These are phyloP conservation scores for Solea solea DNA, from an alignment of 2,113 vertebrate genomes.

Conservation along the genomic window DNA sequence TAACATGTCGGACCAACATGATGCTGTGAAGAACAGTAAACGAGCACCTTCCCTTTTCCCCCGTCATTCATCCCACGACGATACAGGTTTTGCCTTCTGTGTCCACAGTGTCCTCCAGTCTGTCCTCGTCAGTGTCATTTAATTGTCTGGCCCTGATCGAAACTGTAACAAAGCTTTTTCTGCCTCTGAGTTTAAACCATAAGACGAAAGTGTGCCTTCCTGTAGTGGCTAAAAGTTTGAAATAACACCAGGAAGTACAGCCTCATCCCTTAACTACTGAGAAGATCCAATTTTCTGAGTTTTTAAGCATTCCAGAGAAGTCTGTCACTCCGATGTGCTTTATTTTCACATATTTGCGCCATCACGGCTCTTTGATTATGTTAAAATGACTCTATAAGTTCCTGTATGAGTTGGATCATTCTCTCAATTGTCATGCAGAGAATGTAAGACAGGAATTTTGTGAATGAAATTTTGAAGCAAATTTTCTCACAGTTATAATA, in stretches of 20 bases:
- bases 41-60: conserved; percentile 15
- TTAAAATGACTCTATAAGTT: conserved; percentile 30
- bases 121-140: conserved; percentile 12
- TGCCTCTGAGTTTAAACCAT: conserved; percentile 23
- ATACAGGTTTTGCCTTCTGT: not conserved
- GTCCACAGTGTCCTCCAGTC: conserved; percentile 20
- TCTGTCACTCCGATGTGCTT: conserved; percentile 25
- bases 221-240: conserved; percentile 38
- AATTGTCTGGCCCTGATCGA: conserved; percentile 37
- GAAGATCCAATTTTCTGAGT: conserved; percentile 13
- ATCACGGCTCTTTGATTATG: conserved; percentile 35
- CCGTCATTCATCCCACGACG: conserved; percentile 33
- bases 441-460: conserved; percentile 52
- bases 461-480: conserved; percentile 36
- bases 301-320: conserved; percentile 44
- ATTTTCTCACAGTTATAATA: conserved; percentile 43
- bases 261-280: conserved; percentile 30
- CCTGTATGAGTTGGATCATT: not conserved
- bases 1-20: conserved; percentile 28
- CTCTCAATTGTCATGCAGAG: conserved; percentile 39
- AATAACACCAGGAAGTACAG: conserved; percentile 38
- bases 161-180: conserved; percentile 20
- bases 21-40: conserved; percentile 44
- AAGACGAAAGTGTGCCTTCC: conserved; percentile 64
- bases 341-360: conserved; percentile 25